phyloP scores from a whole-genome alignment of 2,797 vertebrate genomes.

The Pelochelys cantorii region DNA sequence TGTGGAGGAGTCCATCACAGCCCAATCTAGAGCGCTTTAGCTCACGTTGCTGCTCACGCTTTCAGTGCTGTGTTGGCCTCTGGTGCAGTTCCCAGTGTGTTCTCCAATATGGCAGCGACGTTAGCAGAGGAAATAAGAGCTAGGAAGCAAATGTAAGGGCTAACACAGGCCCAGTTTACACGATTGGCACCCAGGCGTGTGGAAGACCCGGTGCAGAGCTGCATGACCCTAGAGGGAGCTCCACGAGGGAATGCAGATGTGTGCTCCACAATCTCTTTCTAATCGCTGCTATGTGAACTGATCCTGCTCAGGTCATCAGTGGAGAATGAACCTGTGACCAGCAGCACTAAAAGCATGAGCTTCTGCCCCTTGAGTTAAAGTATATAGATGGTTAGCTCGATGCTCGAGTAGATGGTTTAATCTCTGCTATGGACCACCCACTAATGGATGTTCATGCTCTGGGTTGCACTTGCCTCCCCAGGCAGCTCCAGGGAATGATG shows the following conservation, averaged over 20 bases:
- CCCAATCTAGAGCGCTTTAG: background rate
- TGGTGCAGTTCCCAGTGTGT: background rate
- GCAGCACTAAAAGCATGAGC: background rate
- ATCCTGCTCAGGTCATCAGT: background rate
- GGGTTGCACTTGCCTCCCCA: background rate
- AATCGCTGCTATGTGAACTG: background rate
- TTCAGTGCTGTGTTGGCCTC: background rate
- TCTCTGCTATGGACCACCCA: background rate
- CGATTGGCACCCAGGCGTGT: background rate
- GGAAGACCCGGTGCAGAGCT: accelerated
- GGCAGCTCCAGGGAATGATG: background rate
- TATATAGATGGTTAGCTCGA: background rate
- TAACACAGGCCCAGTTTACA: background rate
- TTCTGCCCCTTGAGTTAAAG: background rate
- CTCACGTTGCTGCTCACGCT: too few species aligned
- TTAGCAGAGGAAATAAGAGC: background rate
- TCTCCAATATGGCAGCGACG: background rate
- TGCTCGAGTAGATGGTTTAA: background rate
- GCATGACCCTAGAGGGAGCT: background rate
- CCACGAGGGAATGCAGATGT: background rate
- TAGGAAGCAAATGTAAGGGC: background rate
- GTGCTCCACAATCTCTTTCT: background rate
- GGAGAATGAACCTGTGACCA: background rate
- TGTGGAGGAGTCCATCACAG: accelerated
- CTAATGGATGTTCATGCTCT: background rate